Percentiles rank a stretch among this genome's conserved stretches.
phyloP scores from a whole-genome alignment of 2,888 invertebrate genomes.

The Pyrocoelia pectoralis region DNA sequence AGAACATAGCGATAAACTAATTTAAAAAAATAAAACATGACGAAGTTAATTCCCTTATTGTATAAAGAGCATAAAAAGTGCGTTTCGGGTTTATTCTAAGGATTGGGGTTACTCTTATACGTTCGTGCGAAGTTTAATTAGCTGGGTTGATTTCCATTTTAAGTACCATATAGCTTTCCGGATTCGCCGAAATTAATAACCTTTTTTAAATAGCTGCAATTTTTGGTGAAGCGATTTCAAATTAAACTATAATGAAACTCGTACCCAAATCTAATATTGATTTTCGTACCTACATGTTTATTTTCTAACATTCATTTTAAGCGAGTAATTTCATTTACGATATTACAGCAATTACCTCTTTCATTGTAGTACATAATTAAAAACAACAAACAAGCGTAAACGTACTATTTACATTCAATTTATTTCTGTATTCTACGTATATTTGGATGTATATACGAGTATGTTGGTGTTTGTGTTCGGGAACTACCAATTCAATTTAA shows the following conservation, averaged over 20 bases:
- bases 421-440: constrained; percentile 31
- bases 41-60: too few relatives aligned
- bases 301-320: background rate
- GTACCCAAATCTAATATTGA: background rate
- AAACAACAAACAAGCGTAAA: constrained; percentile 33
- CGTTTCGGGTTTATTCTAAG: too few relatives aligned
- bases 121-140: too few relatives aligned
- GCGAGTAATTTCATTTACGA: constrained; percentile 19
- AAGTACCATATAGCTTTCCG: too few relatives aligned
- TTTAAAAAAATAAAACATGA: too few relatives aligned
- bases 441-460: constrained; percentile 37
- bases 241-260: background rate
- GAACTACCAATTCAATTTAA: constrained; percentile 45
- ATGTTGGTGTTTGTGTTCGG: constrained; percentile 40
- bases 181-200: too few relatives aligned
- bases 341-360: constrained; percentile 16
- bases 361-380: constrained; percentile 28
- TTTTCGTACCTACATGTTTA: constrained; percentile 8
- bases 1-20: too few relatives aligned
- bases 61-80: too few relatives aligned
- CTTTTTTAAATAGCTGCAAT: too few relatives aligned
- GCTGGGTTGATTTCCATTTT: too few relatives aligned
- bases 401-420: constrained; percentile 36
- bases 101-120: too few relatives aligned
- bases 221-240: too few relatives aligned